These are phyloP conservation scores for Branchipolynoe longqiensis DNA, from an alignment of 2,888 invertebrate species.

Conservation along the genomic window DNA sequence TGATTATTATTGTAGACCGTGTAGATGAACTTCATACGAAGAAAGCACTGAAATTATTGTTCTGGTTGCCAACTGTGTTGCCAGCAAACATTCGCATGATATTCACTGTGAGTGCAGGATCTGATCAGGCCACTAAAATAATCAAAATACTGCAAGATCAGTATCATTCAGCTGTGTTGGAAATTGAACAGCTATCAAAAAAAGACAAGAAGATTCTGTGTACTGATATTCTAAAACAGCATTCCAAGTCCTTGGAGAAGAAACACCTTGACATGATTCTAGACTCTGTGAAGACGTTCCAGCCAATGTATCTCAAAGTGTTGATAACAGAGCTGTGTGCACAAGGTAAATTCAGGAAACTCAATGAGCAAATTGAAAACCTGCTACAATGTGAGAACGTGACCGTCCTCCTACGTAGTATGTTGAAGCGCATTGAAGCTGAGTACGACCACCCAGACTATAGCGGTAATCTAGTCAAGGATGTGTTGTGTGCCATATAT, in stretches of 20 bases:
- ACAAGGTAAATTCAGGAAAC: constrained; percentile 76
- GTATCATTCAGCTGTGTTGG: neutral
- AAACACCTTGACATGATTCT: constrained; percentile 19
- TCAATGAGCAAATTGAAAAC: constrained; percentile 74
- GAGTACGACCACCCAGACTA: constrained; percentile 54
- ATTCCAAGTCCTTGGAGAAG: constrained; percentile 20
- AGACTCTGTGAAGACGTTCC: constrained; percentile 68
- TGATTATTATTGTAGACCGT: constrained; percentile 37
- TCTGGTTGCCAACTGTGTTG: constrained; percentile 59
- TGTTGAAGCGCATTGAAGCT: constrained; percentile 57
- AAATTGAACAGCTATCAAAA: neutral
- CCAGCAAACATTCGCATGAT: constrained; percentile 56
- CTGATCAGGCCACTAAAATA: neutral
- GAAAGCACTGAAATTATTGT: constrained; percentile 16
- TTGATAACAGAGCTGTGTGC: constrained; percentile 75
- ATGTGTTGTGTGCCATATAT: constrained; percentile 25
- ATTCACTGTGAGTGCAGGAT: constrained; percentile 14
- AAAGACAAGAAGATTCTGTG: neutral
- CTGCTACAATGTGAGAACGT: constrained; percentile 35
- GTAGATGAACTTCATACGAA: neutral
- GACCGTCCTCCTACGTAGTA: constrained; percentile 30
- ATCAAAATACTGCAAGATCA: neutral
- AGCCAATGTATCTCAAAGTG: constrained; percentile 75
- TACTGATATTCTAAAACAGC: neutral
- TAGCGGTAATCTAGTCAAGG: constrained; percentile 47